Base-by-base conservation (phyloP, 1,140 invertebrate genomes). In the Pachyrhynchus sulphureomaculatus region DNA sequence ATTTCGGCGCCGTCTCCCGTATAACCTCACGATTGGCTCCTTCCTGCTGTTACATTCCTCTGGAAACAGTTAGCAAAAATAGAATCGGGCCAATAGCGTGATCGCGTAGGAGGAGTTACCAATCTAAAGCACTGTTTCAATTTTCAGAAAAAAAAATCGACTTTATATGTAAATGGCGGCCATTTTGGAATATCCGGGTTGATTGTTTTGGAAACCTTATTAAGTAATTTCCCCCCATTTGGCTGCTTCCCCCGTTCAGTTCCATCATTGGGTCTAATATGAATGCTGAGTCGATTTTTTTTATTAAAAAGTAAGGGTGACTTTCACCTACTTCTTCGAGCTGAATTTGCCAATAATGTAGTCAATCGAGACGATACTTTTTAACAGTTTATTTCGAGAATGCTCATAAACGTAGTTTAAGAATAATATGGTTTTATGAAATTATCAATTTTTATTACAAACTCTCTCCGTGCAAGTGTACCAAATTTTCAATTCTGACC, bases 131-230 rank as follows among this genome's bases (percentile, higher is more conserved):
- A 69, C 66, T 67, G 67, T 72, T 71, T 72, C 68, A 68, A 72
- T 71, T 54, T 63, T 55, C 36, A 51, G 52, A 59, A 47, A 53
- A 58, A 45, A 65, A 69, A 64, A 59, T 47, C 37, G 49, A 51
- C 53, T 39, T 34, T 17, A 41, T 34, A 65, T 53, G 48, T 53
- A 61, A 61, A 52, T 61, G 58, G 60, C 72, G 70, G 72, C 71
- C 72, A 72, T 73, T 74, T 74, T 74, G 71, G 66, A 69, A 67
- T 47, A 71, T 68, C 69, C 66, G 56, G 47, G 47, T 56, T 61
- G 67, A 73, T 74, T 72, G 70, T 74, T 74, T 70, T 68, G 54
- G 55, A 71, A 71, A 74, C 69, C 69, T 72, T 69, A 72, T 74
- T 74, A 70, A 72, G 70, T 69, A 69, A 73, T 72, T 73, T 68